A percentile compares a stretch with the other conserved stretches of the same genome.
Conservation (phyloP, 1,140 invertebrate species). For the Papilio xuthus region DNA sequence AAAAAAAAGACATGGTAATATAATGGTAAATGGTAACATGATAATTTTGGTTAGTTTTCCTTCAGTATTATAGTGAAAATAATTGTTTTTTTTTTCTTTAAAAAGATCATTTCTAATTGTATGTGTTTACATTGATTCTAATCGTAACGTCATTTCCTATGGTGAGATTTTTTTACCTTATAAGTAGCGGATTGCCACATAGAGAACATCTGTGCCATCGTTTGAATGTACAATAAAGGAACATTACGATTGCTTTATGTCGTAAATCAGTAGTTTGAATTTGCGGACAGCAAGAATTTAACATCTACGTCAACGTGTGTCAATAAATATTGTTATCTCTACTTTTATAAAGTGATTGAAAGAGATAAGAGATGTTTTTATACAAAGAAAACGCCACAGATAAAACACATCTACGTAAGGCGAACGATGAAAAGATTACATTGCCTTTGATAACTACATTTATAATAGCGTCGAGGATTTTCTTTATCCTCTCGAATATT, state of each 20-base stretch:
- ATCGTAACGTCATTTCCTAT: neutral
- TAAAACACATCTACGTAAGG: too few species aligned
- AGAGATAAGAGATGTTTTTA: too few species aligned
- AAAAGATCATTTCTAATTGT: too few species aligned
- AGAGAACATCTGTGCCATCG: neutral
- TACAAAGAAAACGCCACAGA: too few species aligned
- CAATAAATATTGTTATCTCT: too few species aligned
- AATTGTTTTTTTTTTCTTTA: neutral
- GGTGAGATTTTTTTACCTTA: slow-evolving; percentile 3
- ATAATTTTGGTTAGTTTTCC: neutral
- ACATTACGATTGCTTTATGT: neutral
- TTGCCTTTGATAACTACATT: neutral
- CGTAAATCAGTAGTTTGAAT: neutral
- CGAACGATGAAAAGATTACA: neutral
- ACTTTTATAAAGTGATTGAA: too few species aligned
- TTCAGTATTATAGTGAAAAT: too few species aligned
- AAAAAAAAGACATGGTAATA: neutral
- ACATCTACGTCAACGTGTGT: too few species aligned
- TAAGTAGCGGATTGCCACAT: neutral
- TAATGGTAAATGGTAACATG: too few species aligned
- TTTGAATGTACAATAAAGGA: slow-evolving; percentile 2
- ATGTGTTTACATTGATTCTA: neutral
- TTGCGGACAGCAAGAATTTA: neutral
- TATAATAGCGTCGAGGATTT: neutral
- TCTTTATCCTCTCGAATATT: neutral